Percentiles rank a stretch among this genome's conserved stretches.
Evolutionary conservation across 1,140 invertebrate species (phyloP).

Genomic region (Pomacea maculata): DNA sequence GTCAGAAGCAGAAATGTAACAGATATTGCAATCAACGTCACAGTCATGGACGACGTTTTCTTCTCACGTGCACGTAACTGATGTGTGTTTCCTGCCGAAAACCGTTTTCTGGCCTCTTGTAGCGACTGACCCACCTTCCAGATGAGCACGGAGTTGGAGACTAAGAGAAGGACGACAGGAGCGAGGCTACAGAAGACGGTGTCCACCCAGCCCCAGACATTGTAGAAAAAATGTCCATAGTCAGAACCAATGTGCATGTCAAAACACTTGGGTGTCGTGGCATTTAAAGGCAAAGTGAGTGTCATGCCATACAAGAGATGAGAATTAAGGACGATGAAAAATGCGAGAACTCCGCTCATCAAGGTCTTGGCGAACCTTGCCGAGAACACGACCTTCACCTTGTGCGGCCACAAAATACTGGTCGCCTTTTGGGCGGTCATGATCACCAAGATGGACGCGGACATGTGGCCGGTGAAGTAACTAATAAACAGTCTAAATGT

Average conservation of each 20-base stretch:
- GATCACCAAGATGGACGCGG: not conserved
- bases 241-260: no score
- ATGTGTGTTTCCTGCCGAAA: not conserved
- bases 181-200: not conserved
- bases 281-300: no score
- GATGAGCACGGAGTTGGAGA: not conserved
- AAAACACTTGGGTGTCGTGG: no score
- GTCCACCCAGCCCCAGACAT: not conserved
- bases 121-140: not conserved
- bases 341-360: no score
- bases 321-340: no score
- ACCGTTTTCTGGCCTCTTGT: not conserved
- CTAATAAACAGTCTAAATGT: not conserved
- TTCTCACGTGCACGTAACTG: no score
- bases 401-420: not conserved
- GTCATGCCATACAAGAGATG: no score
- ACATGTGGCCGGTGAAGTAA: not conserved
- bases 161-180: not conserved
- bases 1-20: not conserved
- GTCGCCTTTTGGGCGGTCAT: not conserved
- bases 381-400: not conserved
- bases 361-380: not conserved
- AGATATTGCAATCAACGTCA: not conserved
- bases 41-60: not conserved
- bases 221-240: not conserved